Percentiles rank a stretch among this genome's conserved stretches.
Evolutionary conservation across 1,140 invertebrate genomes (phyloP).

Genomic region (Euura saliciscinereae): DNA sequence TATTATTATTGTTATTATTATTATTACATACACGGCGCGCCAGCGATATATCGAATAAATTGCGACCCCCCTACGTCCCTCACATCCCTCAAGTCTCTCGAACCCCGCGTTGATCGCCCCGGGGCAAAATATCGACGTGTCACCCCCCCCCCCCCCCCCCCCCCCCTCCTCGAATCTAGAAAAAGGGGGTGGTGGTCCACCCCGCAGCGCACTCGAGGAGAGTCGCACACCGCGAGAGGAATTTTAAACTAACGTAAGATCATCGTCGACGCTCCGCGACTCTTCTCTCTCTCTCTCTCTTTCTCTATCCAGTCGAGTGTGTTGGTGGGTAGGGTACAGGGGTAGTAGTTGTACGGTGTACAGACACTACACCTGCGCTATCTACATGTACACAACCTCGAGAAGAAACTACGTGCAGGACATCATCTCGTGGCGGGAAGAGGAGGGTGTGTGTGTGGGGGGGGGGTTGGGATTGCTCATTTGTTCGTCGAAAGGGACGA

Average conservation of each 20-base stretch:
- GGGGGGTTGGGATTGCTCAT: slow-evolving; percentile 37
- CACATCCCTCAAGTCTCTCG: neutral
- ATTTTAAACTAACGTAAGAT: slow-evolving; percentile 47
- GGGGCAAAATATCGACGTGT: slow-evolving; percentile 6
- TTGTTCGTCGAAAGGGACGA: slow-evolving; percentile 34
- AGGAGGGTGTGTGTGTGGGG: slow-evolving; percentile 35
- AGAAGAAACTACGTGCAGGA: slow-evolving; percentile 41
- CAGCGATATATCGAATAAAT: neutral
- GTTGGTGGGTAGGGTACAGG: too few species aligned
- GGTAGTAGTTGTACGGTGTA: too few species aligned
- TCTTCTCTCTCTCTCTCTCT: slow-evolving; percentile 41
- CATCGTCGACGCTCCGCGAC: slow-evolving; percentile 30
- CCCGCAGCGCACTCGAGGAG: neutral
- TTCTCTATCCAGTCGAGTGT: too few species aligned
- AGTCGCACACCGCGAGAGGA: slow-evolving; percentile 19
- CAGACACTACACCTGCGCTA: neutral
- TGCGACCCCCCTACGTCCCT: neutral
- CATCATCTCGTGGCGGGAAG: slow-evolving; percentile 33
- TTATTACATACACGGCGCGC: too few species aligned
- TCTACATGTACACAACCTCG: slow-evolving; percentile 7
- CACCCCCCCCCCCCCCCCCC: neutral
- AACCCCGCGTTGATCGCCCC: slow-evolving; percentile 1
- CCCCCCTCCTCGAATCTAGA: neutral
- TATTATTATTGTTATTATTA: too few species aligned
- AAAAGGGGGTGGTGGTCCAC: neutral